phyloP scores from a whole-genome alignment of 2,888 invertebrate genomes.

The Drosophila meridionalis region DNA sequence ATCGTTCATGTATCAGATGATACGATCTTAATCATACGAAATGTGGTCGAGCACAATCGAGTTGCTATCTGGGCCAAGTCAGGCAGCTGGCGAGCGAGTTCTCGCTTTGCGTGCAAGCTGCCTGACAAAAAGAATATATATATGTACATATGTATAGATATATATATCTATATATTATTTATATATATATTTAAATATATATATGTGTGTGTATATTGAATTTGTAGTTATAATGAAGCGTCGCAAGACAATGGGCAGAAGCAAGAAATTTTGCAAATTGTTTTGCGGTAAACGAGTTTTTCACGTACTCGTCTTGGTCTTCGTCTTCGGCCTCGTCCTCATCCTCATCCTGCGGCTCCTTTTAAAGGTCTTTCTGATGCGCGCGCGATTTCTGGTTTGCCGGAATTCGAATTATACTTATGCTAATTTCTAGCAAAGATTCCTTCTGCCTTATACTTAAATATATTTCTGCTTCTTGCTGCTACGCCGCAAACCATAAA shows the following conservation, averaged over 20 bases:
- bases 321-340: neutral
- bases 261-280: constrained; percentile 76
- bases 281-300: constrained; percentile 68
- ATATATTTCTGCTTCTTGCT: constrained; percentile 21
- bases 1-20: neutral
- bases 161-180: neutral
- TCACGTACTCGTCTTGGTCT: constrained; percentile 15
- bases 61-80: constrained; percentile 26
- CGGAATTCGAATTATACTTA: constrained; percentile 73
- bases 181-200: neutral
- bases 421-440: constrained; percentile 72
- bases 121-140: constrained; percentile 27
- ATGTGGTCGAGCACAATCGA: constrained; percentile 3
- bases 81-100: constrained; percentile 42
- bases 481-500: constrained; percentile 76
- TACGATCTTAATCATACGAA: neutral
- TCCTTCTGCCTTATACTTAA: constrained; percentile 11
- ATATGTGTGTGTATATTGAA: neutral
- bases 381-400: constrained; percentile 63
- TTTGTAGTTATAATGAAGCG: constrained; percentile 31
- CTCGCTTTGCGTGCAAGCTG: constrained; percentile 24
- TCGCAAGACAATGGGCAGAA: constrained; percentile 47
- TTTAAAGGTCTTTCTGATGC: constrained; percentile 4
- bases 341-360: constrained; percentile 22
- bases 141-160: constrained; percentile 1